Percentiles rank a stretch among this genome's conserved stretches.
These are phyloP conservation scores for Pristionchus arcanus DNA, from an alignment of 2,888 invertebrate species.

Conservation along the genomic window DNA sequence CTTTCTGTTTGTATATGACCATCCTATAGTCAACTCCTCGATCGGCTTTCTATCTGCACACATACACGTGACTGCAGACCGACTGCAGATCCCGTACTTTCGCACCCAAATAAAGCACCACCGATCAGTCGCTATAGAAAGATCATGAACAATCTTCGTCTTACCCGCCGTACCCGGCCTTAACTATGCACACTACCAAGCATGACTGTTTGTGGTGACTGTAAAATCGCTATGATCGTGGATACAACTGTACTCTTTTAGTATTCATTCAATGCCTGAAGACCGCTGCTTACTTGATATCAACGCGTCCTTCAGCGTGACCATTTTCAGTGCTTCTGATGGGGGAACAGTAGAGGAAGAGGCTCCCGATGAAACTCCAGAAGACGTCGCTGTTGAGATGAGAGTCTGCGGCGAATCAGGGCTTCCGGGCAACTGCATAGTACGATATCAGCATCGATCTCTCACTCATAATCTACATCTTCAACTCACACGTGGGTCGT, in stretches of 20 bases:
- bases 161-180: not conserved
- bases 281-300: not conserved
- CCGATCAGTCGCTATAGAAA: not conserved
- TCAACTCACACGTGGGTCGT: slow-evolving; percentile 2
- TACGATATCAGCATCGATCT: not conserved
- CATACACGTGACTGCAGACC: not conserved
- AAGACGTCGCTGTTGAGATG: slow-evolving; percentile 25
- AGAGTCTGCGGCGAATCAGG: slow-evolving; percentile 22
- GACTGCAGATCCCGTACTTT: not conserved
- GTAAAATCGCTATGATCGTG: not conserved
- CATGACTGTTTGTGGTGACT: no score
- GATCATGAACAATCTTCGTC: not conserved
- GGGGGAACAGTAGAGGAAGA: not conserved
- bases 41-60: not conserved
- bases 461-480: not conserved
- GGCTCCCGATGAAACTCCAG: slow-evolving; percentile 8
- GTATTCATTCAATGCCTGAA: not conserved
- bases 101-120: not conserved
- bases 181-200: no score
- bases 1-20: not conserved
- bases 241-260: not conserved
- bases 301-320: not conserved
- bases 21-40: not conserved
- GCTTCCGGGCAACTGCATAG: not conserved
- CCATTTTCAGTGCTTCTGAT: not conserved